Percentiles rank a stretch among this genome's conserved stretches.
Conservation (phyloP, 1,140 invertebrate genomes). For the Aradophagus sp. region DNA sequence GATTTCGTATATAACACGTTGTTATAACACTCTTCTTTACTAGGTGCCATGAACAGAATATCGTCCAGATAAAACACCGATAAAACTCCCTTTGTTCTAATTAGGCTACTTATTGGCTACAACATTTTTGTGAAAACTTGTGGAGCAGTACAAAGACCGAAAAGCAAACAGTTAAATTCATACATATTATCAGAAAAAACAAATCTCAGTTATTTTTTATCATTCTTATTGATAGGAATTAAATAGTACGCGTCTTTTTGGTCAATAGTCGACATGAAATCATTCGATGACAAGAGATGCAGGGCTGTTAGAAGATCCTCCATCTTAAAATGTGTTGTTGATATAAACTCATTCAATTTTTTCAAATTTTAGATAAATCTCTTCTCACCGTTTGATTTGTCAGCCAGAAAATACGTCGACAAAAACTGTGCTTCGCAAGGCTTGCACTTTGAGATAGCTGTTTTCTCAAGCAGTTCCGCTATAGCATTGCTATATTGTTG, state of each 20-base stretch:
- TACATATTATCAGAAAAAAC: slow-evolving; percentile 18
- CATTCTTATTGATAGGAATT: slow-evolving; percentile 34
- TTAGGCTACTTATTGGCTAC: slow-evolving; percentile 5
- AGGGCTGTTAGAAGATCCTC: slow-evolving; percentile 44
- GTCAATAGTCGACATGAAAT: slow-evolving; percentile 40
- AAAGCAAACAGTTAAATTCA: slow-evolving; percentile 36
- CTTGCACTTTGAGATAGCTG: slow-evolving; percentile 1
- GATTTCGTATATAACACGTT: background rate
- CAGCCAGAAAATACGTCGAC: slow-evolving; percentile 34
- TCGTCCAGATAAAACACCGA: slow-evolving; percentile 25
- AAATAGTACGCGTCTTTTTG: slow-evolving; percentile 41
- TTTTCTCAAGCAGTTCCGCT: background rate
- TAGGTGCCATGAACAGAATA: slow-evolving; percentile 6
- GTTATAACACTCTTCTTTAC: slow-evolving; percentile 3
- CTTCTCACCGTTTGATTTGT: slow-evolving; percentile 11
- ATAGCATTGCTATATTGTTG: background rate
- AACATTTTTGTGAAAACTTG: slow-evolving; percentile 14
- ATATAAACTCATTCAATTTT: slow-evolving; percentile 47
- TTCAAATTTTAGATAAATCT: slow-evolving; percentile 52
- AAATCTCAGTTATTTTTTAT: slow-evolving; percentile 54
- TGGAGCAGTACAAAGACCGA: slow-evolving; percentile 17
- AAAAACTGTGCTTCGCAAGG: slow-evolving; percentile 26
- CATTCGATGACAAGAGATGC: slow-evolving; percentile 22
- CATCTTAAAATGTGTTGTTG: slow-evolving; percentile 50
- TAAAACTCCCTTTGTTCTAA: slow-evolving; percentile 15